Percentiles rank a stretch among this genome's conserved stretches.
Conservation (phyloP, 2,888 invertebrate genomes). For the Sclerodermus sp. region DNA sequence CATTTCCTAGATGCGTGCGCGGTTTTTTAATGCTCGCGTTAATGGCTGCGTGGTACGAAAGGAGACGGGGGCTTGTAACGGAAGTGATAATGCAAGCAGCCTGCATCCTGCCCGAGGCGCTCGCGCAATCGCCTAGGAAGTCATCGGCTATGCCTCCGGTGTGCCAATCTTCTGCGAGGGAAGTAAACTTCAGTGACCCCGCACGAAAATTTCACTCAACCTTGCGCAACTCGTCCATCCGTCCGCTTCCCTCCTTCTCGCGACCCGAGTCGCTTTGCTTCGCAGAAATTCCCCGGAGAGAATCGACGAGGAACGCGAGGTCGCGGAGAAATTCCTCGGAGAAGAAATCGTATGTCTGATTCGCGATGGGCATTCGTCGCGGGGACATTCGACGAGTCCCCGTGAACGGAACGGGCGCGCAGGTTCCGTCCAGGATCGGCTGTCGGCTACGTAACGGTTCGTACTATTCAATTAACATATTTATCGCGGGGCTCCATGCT, state of each 20-base stretch:
- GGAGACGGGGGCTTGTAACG: slow-evolving; percentile 15
- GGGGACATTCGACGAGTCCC: no score
- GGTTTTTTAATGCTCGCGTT: no score
- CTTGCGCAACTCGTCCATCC: slow-evolving; percentile 16
- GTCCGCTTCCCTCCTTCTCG: not conserved
- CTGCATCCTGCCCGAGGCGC: slow-evolving; percentile 28
- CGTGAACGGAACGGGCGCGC: no score
- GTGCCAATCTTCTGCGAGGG: slow-evolving; percentile 14
- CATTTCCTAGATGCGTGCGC: no score
- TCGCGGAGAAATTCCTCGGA: no score
- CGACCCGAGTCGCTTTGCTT: not conserved
- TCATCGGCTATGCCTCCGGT: slow-evolving; percentile 30
- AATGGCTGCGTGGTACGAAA: not conserved
- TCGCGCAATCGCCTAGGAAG: slow-evolving; percentile 41
- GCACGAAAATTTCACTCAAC: slow-evolving; percentile 25
- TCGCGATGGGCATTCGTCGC: no score
- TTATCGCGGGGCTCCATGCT: slow-evolving; percentile 19
- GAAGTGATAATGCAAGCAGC: slow-evolving; percentile 40
- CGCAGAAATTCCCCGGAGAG: no score
- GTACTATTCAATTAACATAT: slow-evolving; percentile 37
- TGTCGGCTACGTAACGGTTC: slow-evolving; percentile 27
- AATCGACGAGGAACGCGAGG: no score
- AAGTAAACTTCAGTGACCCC: slow-evolving; percentile 15
- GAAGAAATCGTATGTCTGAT: no score
- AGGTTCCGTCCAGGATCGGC: no score